Conservation (phyloP, 2,113 vertebrate species). For the Elanoides forficatus region DNA sequence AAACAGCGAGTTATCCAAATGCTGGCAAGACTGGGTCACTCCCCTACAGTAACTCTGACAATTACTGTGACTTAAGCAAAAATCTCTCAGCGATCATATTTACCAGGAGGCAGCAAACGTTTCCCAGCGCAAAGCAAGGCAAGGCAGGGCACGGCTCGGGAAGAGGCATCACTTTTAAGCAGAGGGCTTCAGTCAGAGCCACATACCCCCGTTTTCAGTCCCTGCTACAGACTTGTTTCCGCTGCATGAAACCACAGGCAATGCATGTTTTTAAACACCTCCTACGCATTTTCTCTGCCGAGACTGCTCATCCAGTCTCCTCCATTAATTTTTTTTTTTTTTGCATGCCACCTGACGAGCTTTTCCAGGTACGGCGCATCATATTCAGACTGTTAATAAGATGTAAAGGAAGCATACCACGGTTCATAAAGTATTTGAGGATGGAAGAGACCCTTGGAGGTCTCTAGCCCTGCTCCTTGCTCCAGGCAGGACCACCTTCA, state of each 20-base stretch:
- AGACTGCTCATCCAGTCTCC: constrained; percentile 31
- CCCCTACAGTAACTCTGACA: background rate
- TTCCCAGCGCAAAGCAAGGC: background rate
- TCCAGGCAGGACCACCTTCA: background rate
- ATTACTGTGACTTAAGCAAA: background rate
- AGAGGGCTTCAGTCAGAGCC: background rate
- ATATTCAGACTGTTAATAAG: background rate
- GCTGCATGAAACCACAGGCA: constrained; percentile 10
- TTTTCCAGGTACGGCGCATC: background rate
- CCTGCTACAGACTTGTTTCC: constrained; percentile 5
- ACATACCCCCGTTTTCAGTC: background rate
- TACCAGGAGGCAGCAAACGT: background rate
- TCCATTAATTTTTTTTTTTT: background rate
- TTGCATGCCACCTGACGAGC: background rate
- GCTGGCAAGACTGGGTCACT: background rate
- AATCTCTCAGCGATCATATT: background rate
- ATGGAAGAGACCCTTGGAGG: background rate
- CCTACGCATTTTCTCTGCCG: background rate
- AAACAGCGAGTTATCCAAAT: background rate
- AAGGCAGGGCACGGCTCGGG: background rate
- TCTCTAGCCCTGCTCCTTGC: background rate
- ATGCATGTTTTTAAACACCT: constrained; percentile 46
- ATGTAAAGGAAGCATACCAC: fast-evolving
- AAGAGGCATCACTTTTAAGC: background rate
- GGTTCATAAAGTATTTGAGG: background rate